Evolutionary conservation across 2,113 vertebrate species (phyloP).

Genomic region (Nothoprocta pentlandii): DNA sequence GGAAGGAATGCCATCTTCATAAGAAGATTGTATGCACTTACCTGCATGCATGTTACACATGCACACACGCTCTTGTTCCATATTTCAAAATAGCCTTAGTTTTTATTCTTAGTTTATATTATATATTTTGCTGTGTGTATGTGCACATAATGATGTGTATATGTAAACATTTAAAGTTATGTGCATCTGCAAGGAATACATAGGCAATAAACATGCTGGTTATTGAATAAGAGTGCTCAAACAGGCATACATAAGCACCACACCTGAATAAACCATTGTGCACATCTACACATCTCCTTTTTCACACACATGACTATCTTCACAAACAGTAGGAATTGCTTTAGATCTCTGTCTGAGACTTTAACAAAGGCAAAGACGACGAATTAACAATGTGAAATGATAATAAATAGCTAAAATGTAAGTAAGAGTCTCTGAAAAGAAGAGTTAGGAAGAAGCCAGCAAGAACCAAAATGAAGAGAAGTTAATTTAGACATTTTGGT

Average conservation of each 20-base stretch:
- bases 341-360: not conserved
- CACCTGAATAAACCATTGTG: not conserved
- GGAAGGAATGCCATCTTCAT: not conserved
- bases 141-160: not conserved
- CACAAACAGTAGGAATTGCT: not conserved
- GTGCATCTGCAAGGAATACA: not conserved
- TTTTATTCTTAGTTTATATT: not conserved
- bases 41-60: not conserved
- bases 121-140: not conserved
- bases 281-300: not conserved
- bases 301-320: rapidly evolving
- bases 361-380: not conserved
- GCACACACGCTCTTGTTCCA: rapidly evolving
- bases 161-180: not conserved
- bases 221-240: not conserved
- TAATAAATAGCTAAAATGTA: not conserved
- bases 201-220: not conserved
- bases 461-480: not conserved
- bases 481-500: not conserved
- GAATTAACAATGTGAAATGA: not conserved
- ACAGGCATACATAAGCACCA: not conserved
- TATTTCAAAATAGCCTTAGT: not conserved
- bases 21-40: not conserved
- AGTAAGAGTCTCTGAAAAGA: not conserved
- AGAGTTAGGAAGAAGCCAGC: not conserved